Evolutionary conservation across 2,888 invertebrate genomes (phyloP), one percentile per base, ranked within the genome.

Genomic region (Xestia ashworthii): DNA sequence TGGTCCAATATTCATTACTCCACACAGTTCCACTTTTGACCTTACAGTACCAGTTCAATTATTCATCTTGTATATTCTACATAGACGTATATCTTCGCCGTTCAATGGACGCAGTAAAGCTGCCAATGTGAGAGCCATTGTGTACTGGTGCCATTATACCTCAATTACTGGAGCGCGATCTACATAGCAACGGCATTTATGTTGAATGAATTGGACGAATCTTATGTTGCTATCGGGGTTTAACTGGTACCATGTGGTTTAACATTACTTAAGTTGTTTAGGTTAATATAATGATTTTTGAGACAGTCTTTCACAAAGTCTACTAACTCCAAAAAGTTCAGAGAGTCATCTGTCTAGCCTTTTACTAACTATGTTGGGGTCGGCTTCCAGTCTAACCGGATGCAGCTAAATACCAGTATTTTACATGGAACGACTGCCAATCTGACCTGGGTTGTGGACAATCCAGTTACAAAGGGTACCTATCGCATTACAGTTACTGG

Each of bases 101-200:
- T 74, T 74, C 83, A 86, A 83, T 86, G 74, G 84, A 44, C 70
- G 66, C 32, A 41, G 84, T 75, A 73, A 78, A 84, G 79, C 83
- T 79, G 78, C 72, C 84, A 83, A 84, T 83, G 74, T 67, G 72
- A 79, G 71, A 72, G 53, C 84, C 48, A 84, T 86, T 84, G 87
- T 84, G 87, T 83, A 67, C 80, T 50, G 67, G 67, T 65, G 60
- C 83, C 83, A 86, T 84, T 84, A 86, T 84, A 83, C 80, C 83
- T 83, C 87, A 84, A 84, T 84, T 86, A 84, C 75, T 71, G 67
- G 72, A 70, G 62, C 70, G 44, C 74, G 32, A 68, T 72, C 79
- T 83, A 73, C 66, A 65, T 76, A 82, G 67, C 72, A 71, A 72
- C 53, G 69, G 67, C 44, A 64, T 65, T 67, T 71, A 71, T 41